Percentiles rank a stretch among this genome's conserved stretches.
These are phyloP conservation scores for Harpegnathos saltator DNA, from an alignment of 1,140 invertebrate species.

Conservation along the genomic window DNA sequence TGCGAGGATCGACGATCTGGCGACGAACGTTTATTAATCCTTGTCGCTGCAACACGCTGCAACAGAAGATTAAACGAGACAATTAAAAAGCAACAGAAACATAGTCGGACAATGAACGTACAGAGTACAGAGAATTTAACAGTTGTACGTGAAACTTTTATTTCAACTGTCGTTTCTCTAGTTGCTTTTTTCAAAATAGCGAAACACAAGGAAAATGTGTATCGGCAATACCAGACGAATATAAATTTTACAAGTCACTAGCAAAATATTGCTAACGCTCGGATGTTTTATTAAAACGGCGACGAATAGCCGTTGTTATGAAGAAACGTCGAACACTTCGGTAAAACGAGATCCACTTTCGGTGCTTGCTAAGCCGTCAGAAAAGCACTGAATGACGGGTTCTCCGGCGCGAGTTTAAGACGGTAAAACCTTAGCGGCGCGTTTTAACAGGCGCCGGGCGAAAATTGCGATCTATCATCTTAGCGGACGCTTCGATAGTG, in stretches of 20 bases:
- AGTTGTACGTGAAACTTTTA: constrained; percentile 21
- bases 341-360: constrained; percentile 57
- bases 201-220: constrained; percentile 8
- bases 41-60: constrained; percentile 48
- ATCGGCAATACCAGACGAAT: not conserved
- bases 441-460: constrained; percentile 29
- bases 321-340: constrained; percentile 38
- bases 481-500: constrained; percentile 28
- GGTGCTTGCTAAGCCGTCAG: constrained; percentile 34
- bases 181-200: constrained; percentile 6
- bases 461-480: constrained; percentile 53
- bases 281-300: not conserved
- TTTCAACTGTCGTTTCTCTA: not conserved
- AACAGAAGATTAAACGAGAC: constrained; percentile 59
- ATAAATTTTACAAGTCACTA: not conserved
- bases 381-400: constrained; percentile 48
- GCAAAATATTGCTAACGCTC: not conserved
- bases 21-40: constrained; percentile 72
- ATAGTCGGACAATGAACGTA: not conserved
- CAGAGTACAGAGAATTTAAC: not conserved
- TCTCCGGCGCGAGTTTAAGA: constrained; percentile 33
- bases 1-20: constrained; percentile 62
- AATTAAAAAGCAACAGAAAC: constrained; percentile 36
- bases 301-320: constrained; percentile 11
- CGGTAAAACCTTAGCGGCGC: constrained; percentile 45